Conservation (phyloP, 2,888 invertebrate species). For the Parthenolecanium corni region DNA sequence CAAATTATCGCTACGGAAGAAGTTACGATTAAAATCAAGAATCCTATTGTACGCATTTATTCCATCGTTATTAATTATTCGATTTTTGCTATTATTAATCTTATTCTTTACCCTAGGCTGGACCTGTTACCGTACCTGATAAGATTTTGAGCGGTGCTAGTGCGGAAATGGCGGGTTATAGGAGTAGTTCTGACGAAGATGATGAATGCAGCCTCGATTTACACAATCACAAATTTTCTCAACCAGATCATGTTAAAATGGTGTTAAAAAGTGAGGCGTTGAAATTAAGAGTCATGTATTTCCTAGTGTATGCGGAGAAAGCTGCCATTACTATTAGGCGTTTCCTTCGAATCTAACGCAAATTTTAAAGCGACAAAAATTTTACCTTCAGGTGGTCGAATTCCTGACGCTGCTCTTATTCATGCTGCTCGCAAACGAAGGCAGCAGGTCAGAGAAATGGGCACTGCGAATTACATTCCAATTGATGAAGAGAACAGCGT, state of each 20-base stretch:
- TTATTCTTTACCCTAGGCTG: slow-evolving; percentile 38
- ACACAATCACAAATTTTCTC: slow-evolving; percentile 45
- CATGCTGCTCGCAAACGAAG: slow-evolving; percentile 91
- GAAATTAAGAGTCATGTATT: slow-evolving; percentile 5
- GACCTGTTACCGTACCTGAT: slow-evolving; percentile 41
- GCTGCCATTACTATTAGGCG: background rate
- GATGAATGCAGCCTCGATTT: slow-evolving; percentile 38
- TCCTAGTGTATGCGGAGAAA: slow-evolving; percentile 5
- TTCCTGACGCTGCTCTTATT: slow-evolving; percentile 95
- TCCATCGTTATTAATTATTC: background rate
- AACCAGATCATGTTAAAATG: slow-evolving; percentile 61
- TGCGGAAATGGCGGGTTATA: slow-evolving; percentile 64
- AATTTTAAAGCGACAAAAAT: background rate
- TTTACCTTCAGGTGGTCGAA: slow-evolving; percentile 51
- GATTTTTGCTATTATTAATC: slow-evolving; percentile 1
- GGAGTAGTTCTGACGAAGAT: slow-evolving; percentile 54
- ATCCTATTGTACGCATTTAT: slow-evolving; percentile 33
- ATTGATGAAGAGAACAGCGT: slow-evolving; percentile 37
- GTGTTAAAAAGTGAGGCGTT: slow-evolving; percentile 55
- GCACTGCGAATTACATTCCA: slow-evolving; percentile 46
- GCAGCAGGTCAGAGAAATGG: slow-evolving; percentile 80
- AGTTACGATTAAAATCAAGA: slow-evolving; percentile 41
- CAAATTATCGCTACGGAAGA: slow-evolving; percentile 59
- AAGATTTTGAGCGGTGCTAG: slow-evolving; percentile 67
- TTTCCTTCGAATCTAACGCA: background rate